These are phyloP conservation scores for Calypte anna DNA, from an alignment of 2,113 vertebrate genomes.

Conservation along the genomic window DNA sequence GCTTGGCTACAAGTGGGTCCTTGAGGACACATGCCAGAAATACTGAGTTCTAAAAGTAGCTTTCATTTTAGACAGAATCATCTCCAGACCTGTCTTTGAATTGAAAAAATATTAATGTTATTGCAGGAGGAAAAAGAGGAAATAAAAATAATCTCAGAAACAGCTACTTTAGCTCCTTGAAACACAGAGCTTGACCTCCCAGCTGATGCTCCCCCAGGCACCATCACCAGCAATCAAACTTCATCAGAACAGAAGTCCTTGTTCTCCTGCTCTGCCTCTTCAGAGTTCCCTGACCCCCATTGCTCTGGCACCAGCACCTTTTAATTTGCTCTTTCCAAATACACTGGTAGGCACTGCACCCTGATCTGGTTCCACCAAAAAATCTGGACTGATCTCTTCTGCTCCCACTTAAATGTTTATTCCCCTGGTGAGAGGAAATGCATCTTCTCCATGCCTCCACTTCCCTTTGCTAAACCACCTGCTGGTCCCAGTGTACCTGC, in stretches of 20 bases:
- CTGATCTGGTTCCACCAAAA: neutral
- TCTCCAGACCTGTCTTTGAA: neutral
- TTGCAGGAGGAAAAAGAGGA: neutral
- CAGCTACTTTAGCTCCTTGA: neutral
- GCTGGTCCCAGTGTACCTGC: neutral
- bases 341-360: neutral
- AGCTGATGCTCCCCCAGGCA: neutral
- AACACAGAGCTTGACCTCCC: fast-evolving
- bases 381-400: neutral
- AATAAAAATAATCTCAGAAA: neutral
- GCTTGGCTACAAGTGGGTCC: fast-evolving
- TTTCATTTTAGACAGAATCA: neutral
- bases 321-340: neutral
- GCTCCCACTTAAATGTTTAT: neutral
- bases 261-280: neutral
- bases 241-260: neutral
- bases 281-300: neutral
- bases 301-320: neutral
- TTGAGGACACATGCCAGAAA: neutral
- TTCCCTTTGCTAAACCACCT: no score
- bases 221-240: neutral
- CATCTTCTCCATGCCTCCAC: neutral
- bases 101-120: neutral
- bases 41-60: fast-evolving
- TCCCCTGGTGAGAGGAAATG: neutral